Percentiles rank a stretch among this genome's conserved stretches.
These are phyloP conservation scores for Columba guinea DNA, from an alignment of 2,797 vertebrate species.

Conservation along the genomic window DNA sequence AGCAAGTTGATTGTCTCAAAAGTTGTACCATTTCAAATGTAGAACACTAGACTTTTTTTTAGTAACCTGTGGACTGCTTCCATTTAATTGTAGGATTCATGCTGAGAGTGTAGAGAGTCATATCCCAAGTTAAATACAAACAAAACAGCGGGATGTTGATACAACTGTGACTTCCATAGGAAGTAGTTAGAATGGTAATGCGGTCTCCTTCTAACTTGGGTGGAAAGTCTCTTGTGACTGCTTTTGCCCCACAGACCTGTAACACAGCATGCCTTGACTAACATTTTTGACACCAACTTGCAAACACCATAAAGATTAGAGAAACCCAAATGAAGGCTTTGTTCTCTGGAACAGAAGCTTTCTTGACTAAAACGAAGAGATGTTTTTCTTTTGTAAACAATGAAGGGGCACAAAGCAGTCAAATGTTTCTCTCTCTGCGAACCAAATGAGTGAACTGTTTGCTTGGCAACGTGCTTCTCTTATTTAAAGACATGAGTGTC, in stretches of 20 bases:
- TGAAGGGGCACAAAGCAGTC: conserved; percentile 35
- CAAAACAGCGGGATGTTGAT: conserved; percentile 80
- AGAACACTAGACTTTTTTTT: conserved; percentile 33
- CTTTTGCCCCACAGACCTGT: conserved; percentile 66
- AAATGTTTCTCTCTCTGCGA: conserved; percentile 51
- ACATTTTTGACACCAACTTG: conserved; percentile 78
- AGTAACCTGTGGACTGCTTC: conserved; percentile 65
- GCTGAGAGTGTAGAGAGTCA: conserved; percentile 70
- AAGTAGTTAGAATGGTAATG: conserved; percentile 76
- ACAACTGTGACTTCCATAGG: conserved; percentile 77
- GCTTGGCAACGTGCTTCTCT: conserved; percentile 21
- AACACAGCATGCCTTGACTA: conserved; percentile 72
- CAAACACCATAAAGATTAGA: conserved; percentile 74
- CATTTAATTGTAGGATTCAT: conserved; percentile 71
- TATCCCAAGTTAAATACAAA: conserved; percentile 78
- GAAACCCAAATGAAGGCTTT: conserved; percentile 72
- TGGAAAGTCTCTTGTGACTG: conserved; percentile 66
- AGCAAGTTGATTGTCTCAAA: conserved; percentile 30
- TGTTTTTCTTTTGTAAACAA: conserved; percentile 57
- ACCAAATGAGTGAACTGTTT: conserved; percentile 23
- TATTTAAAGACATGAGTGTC: background rate
- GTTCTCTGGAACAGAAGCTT: conserved; percentile 66
- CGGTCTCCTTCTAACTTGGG: conserved; percentile 63
- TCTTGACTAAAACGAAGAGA: conserved; percentile 64
- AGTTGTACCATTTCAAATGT: conserved; percentile 1